These are phyloP conservation scores for Cryptus armator DNA, from an alignment of 2,888 invertebrate genomes.

Conservation along the genomic window DNA sequence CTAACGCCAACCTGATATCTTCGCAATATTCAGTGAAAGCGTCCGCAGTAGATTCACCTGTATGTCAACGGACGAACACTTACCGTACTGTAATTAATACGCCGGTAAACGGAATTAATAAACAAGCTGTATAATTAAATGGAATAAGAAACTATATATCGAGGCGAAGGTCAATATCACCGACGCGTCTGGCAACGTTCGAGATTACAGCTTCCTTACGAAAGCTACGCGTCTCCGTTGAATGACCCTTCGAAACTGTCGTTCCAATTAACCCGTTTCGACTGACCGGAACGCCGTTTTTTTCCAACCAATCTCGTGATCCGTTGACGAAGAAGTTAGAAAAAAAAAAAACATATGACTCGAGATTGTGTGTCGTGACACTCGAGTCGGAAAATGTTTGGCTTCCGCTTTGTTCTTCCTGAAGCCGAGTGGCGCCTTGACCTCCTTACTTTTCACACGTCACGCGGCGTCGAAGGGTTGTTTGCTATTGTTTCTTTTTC, in stretches of 20 bases:
- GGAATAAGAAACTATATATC: not conserved
- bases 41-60: not conserved
- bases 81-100: slow-evolving; percentile 3
- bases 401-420: slow-evolving; percentile 60
- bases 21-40: not conserved
- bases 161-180: slow-evolving; percentile 1
- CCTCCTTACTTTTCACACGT: slow-evolving; percentile 55
- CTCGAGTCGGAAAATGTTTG: slow-evolving; percentile 52
- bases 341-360: slow-evolving; percentile 3
- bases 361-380: slow-evolving; percentile 6
- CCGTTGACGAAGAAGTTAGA: not conserved
- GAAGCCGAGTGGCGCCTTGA: slow-evolving; percentile 42
- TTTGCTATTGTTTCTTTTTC: not conserved
- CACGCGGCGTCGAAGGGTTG: not conserved
- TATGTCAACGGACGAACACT: not conserved
- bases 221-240: not conserved
- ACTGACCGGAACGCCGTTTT: not conserved
- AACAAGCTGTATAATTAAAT: not conserved
- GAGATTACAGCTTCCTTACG: not conserved
- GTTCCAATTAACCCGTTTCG: not conserved
- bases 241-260: slow-evolving; percentile 2
- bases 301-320: not conserved
- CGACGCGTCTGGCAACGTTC: not conserved
- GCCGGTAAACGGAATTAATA: not conserved
- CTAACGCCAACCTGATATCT: not conserved